Conservation (phyloP, 1,140 invertebrate species). For the Plodia interpunctella region DNA sequence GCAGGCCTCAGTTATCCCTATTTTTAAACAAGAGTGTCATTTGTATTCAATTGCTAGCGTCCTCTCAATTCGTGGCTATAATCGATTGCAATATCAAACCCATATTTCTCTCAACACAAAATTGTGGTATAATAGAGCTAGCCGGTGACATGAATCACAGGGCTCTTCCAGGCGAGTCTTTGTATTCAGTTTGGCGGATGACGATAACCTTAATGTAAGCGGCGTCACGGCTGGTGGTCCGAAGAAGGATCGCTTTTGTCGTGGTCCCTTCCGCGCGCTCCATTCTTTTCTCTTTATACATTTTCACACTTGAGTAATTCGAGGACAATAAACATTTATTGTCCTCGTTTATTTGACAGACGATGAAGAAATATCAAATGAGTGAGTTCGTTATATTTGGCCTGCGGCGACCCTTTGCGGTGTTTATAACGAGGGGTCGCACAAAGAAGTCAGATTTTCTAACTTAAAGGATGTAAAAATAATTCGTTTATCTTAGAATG, state of each 20-base stretch:
- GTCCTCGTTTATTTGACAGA: conserved; percentile 68
- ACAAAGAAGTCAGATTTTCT: conserved; percentile 26
- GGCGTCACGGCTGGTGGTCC: conserved; percentile 70
- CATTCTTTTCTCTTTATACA: conserved; percentile 73
- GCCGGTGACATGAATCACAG: conserved; percentile 64
- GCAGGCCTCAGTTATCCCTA: neutral
- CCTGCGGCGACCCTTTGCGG: conserved; percentile 22
- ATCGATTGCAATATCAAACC: conserved; percentile 22
- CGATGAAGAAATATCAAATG: conserved; percentile 68
- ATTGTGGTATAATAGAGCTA: conserved; percentile 55
- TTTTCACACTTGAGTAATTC: conserved; percentile 75
- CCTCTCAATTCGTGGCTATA: conserved; percentile 3
- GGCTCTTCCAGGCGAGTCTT: conserved; percentile 57
- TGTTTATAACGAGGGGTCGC: conserved; percentile 33
- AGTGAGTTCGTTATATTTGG: conserved; percentile 52
- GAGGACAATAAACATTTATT: conserved; percentile 74
- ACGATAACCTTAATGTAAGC: conserved; percentile 76
- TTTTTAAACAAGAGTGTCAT: conserved; percentile 4
- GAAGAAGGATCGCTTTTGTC: conserved; percentile 73
- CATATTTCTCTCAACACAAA: conserved; percentile 42
- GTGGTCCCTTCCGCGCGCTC: conserved; percentile 62
- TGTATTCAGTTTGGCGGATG: conserved; percentile 71
- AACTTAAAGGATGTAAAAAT: conserved; percentile 32
- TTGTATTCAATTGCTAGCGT: neutral
- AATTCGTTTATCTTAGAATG: conserved; percentile 38